Evolutionary conservation across 2,888 invertebrate genomes (phyloP).

Genomic region (Euzophera pinguis): DNA sequence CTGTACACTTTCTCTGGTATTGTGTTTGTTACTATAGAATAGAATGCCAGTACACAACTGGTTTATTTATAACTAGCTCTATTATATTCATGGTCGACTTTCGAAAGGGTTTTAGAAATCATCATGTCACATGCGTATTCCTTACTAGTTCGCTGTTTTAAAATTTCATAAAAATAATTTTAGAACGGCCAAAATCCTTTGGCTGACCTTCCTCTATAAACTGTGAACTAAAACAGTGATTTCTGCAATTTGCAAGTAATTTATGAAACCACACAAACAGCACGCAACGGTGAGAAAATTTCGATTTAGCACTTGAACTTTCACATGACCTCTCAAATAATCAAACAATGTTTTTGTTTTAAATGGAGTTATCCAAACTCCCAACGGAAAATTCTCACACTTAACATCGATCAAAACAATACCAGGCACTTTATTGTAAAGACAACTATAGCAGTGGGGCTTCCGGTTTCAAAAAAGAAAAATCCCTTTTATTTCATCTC

Average conservation of each 20-base stretch:
- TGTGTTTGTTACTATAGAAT: slow-evolving; percentile 24
- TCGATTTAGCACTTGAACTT: slow-evolving; percentile 33
- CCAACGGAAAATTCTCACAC: slow-evolving; percentile 5
- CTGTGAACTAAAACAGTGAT: slow-evolving; percentile 10
- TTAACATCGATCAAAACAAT: slow-evolving; percentile 2
- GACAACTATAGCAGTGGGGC: too few relatives aligned
- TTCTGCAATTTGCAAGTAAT: slow-evolving; percentile 28
- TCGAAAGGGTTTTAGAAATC: background rate
- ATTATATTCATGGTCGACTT: slow-evolving; percentile 1
- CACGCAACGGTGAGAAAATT: slow-evolving; percentile 24
- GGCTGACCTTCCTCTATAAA: background rate
- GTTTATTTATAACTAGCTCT: background rate
- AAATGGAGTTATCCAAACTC: background rate
- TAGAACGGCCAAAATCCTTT: too few relatives aligned
- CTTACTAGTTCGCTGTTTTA: too few relatives aligned
- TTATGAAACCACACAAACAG: slow-evolving; percentile 25
- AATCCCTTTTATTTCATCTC: too few relatives aligned
- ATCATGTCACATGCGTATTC: background rate
- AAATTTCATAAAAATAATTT: too few relatives aligned
- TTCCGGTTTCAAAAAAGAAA: too few relatives aligned
- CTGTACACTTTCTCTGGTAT: slow-evolving; percentile 42
- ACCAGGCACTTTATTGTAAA: too few relatives aligned
- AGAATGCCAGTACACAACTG: background rate
- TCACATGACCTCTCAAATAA: slow-evolving; percentile 39
- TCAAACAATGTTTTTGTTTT: slow-evolving; percentile 12